A percentile compares a stretch with the other conserved stretches of the same genome.
Conservation (phyloP, 2,888 invertebrate genomes). For the Epinotia brunnichana region DNA sequence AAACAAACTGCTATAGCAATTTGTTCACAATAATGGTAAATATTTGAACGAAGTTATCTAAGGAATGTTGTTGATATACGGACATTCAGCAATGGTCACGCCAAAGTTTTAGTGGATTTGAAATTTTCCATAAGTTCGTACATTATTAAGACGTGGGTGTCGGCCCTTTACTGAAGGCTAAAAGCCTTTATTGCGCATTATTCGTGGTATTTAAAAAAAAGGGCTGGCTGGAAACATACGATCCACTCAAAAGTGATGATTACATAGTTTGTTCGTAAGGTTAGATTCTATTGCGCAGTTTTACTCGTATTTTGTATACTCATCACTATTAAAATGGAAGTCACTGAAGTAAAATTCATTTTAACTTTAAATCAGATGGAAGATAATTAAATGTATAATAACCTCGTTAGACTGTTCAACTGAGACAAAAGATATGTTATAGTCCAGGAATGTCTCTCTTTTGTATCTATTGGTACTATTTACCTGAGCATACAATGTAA, state of each 20-base stretch:
- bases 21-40: conserved; percentile 21
- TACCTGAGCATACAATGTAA: no score
- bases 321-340: no score
- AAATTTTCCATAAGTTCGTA: conserved; percentile 53
- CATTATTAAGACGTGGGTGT: conserved; percentile 50
- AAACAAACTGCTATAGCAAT: background rate
- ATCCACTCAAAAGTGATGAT: conserved; percentile 38
- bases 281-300: conserved; percentile 39
- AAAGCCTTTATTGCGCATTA: conserved; percentile 55
- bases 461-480: no score
- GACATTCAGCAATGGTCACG: conserved; percentile 34
- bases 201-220: conserved; percentile 36
- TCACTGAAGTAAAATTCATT: no score
- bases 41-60: conserved; percentile 35
- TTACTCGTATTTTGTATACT: background rate
- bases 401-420: no score
- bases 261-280: conserved; percentile 25
- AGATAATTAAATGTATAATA: no score
- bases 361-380: no score
- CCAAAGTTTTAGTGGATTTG: conserved; percentile 43
- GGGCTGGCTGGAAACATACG: conserved; percentile 34
- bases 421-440: no score
- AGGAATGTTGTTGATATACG: conserved; percentile 37
- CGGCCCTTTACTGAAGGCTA: conserved; percentile 47
- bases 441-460: no score